Base-by-base conservation (phyloP, 2,113 vertebrate genomes). In the Thermophis baileyi region DNA sequence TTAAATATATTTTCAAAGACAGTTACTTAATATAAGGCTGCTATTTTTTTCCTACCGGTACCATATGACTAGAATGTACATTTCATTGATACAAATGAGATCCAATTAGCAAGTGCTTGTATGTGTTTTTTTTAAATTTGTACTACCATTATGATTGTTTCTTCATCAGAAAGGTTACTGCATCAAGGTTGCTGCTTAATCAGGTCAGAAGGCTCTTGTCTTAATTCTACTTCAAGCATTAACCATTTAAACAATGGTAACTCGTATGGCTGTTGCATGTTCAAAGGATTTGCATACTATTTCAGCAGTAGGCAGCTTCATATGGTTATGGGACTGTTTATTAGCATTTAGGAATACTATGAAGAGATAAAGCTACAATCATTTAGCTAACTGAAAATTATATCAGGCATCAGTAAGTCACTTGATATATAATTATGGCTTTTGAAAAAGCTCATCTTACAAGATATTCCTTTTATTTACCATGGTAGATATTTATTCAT, bases 21-120 rank as follows among this genome's bases (percentile, higher is more conserved):
- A 95, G 74, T 63, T 93, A 57, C 35, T 87, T 25, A 49, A 57
- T 87, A 91, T 88, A 91, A 57, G 93, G 54, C 86, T 44, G 87
- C 46, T 27, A 47, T 85, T 89, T 55, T 55, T 35, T 25, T 6
- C n/a, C 57, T 69, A 88, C 10, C 1, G 9, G 49, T 53, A 53
- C 53, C 94, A 57, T 25, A 63, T 85, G 63, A 55, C 91, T 87
- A 2, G 93, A 94, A 93, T 14, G n/a, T 20, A 50, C 25, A 24
- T 91, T 95, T 95, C 92, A 92, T 87, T 89, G 81, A 92, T 94
- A 96, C 0, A 0, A 92, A 44, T 55, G 40, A 47, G 47, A 74
- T 95, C 92, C 91, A 94, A 89, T 12, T 92, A 85, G 49, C 3
- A 87, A 95, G 9, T 50, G 91, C n/a, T 87, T 91, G 93, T 92